Evolutionary conservation across 2,113 vertebrate genomes (phyloP), one percentile per base, ranked within the genome.

Genomic region (Notechis scutatus): DNA sequence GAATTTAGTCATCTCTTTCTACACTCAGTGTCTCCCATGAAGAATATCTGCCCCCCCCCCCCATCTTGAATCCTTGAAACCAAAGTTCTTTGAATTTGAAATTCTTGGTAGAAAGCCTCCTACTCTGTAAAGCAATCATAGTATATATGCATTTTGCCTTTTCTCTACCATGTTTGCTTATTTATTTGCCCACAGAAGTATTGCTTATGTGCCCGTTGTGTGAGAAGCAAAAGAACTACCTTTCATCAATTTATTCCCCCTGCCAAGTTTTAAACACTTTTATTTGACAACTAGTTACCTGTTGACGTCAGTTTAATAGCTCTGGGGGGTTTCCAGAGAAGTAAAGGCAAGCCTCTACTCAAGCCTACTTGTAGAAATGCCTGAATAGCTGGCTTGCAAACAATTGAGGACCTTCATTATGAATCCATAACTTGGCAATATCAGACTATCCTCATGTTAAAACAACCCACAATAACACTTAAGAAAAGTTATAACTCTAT

Each of bases 231-330:
- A 88, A 94, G 87, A 50, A 7, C 24, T 5, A 92, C 94, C 0
- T 85, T 45, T n/a, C 42, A 4, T 52, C 89, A 94, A 93, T 2
- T 0, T n/a, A 55, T 94, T 61, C 1, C 0, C 4, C 90, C 92
- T 95, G 95, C 97, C 95, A 94, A 95, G 85, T 92, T 93, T 88
- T 95, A 95, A 95, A 96, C 96, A 94, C 45, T 90, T 0, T 50
- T 88, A 92, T 95, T 93, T 96, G 96, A 96, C 96, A 95, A 96
- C 96, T 94, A 94, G 85, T 0, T 57, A 1, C 0, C 92, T 6
- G 92, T 91, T 97, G 97, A 97, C 96, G 96, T 97, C 97, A 97
- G 95, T 96, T 15, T 87, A 88, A 94, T 95, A 95, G 96, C 96
- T 96, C 94, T 61, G 96, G 96, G 96, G 96, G 94, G 95, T 96